A percentile compares a stretch with the other conserved stretches of the same genome.
These are phyloP conservation scores for Cyprinella venusta DNA, from an alignment of 2,797 vertebrate genomes.

Conservation along the genomic window DNA sequence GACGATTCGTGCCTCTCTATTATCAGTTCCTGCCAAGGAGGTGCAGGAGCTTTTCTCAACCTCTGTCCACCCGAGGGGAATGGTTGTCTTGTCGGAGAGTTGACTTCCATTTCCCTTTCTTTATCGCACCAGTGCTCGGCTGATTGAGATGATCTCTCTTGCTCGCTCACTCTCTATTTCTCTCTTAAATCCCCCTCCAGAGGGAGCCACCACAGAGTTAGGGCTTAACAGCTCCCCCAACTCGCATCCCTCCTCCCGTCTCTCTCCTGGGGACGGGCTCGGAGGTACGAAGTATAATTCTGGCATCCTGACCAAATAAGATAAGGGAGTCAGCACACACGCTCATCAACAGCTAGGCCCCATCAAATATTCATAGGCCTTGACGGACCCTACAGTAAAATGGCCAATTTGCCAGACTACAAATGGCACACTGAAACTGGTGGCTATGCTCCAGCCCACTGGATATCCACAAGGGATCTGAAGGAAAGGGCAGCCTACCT, in stretches of 20 bases:
- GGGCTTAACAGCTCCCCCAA: slow-evolving; percentile 53
- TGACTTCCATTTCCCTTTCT: slow-evolving; percentile 56
- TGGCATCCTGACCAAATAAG: slow-evolving; percentile 66
- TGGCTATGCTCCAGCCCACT: slow-evolving; percentile 53
- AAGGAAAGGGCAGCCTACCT: slow-evolving; percentile 19
- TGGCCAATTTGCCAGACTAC: slow-evolving; percentile 64
- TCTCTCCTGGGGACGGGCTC: slow-evolving; percentile 50
- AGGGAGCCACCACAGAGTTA: slow-evolving; percentile 52
- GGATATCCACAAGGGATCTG: slow-evolving; percentile 47
- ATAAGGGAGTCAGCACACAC: slow-evolving; percentile 66
- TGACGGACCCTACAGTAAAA: slow-evolving; percentile 65
- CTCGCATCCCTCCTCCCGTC: slow-evolving; percentile 30
- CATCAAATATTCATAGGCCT: slow-evolving; percentile 68
- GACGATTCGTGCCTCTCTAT: slow-evolving; percentile 52
- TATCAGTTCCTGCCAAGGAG: slow-evolving; percentile 55
- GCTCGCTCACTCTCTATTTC: slow-evolving; percentile 29
- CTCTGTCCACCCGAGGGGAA: slow-evolving; percentile 56
- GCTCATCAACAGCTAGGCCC: slow-evolving; percentile 62
- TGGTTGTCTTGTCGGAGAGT: slow-evolving; percentile 51
- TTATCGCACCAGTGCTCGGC: slow-evolving; percentile 43
- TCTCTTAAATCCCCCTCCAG: slow-evolving; percentile 46
- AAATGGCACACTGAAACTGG: slow-evolving; percentile 60
- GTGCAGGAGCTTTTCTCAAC: slow-evolving; percentile 59
- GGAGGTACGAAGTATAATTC: slow-evolving; percentile 58
- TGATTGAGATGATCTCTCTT: slow-evolving; percentile 42